Evolutionary conservation across 2,113 vertebrate genomes (phyloP).

Genomic region (Melanocharis versteri): DNA sequence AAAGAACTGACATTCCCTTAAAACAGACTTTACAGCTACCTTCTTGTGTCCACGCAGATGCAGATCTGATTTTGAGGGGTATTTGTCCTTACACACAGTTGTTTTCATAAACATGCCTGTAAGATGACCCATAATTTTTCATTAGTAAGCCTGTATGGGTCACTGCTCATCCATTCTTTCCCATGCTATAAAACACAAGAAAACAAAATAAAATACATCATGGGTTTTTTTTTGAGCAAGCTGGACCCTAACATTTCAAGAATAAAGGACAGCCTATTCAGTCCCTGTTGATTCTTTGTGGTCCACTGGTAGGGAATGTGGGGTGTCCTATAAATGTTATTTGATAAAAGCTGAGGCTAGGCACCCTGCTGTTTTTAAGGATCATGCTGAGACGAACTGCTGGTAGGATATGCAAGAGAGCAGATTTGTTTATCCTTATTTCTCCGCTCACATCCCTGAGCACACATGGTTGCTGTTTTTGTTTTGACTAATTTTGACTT

Average conservation of each 20-base stretch:
- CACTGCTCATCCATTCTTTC: conserved; percentile 45
- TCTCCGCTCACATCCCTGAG: conserved; percentile 55
- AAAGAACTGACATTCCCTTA: background rate
- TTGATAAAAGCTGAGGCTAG: conserved; percentile 43
- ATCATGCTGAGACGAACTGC: conserved; percentile 14
- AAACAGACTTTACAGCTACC: background rate
- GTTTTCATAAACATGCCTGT: background rate
- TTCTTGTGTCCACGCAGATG: background rate
- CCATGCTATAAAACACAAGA: conserved; percentile 23
- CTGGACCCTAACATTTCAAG: conserved; percentile 18
- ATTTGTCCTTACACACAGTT: background rate
- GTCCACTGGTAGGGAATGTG: background rate
- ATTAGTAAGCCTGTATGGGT: background rate
- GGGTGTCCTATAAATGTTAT: conserved; percentile 43
- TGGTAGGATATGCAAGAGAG: conserved; percentile 35
- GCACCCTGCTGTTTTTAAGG: conserved; percentile 49
- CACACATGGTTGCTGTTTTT: conserved; percentile 68
- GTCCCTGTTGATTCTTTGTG: conserved; percentile 40
- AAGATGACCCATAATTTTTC: background rate
- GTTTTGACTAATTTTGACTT: conserved; percentile 69
- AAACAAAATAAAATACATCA: background rate
- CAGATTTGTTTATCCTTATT: conserved; percentile 51
- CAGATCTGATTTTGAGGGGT: background rate
- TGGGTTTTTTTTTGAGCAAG: background rate
- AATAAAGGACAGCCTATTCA: conserved; percentile 6